Conservation (phyloP, 2,888 invertebrate species). For the Protula sp. region DNA sequence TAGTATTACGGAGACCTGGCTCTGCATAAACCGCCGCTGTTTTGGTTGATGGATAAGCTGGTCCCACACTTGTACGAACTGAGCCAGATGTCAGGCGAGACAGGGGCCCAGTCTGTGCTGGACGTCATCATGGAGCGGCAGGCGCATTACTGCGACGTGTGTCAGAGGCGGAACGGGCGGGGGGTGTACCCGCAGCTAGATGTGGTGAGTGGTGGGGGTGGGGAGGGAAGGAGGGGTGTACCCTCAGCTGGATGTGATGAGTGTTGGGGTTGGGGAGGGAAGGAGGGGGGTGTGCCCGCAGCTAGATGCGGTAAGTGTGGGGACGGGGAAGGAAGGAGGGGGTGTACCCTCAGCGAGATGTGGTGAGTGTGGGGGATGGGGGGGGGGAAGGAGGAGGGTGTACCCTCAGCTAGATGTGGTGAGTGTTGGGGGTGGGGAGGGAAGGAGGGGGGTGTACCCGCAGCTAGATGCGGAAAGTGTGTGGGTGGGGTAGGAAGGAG, state of each 20-base stretch:
- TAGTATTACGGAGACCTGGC: slow-evolving; percentile 66
- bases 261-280: slow-evolving; percentile 21
- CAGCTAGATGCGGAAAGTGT: slow-evolving; percentile 44
- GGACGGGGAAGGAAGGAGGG: slow-evolving; percentile 45
- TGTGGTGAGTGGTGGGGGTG: slow-evolving; percentile 36
- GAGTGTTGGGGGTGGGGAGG: slow-evolving; percentile 24
- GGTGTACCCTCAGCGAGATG: slow-evolving; percentile 51
- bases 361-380: slow-evolving; percentile 36
- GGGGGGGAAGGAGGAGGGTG: slow-evolving; percentile 54
- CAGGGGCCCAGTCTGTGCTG: slow-evolving; percentile 64
- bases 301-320: slow-evolving; percentile 45
- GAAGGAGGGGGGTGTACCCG: slow-evolving; percentile 53
- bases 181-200: slow-evolving; percentile 55
- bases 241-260: slow-evolving; percentile 48
- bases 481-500: slow-evolving; percentile 28
- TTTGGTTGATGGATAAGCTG: slow-evolving; percentile 49
- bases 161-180: slow-evolving; percentile 29
- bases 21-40: slow-evolving; percentile 42
- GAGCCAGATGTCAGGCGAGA: slow-evolving; percentile 66
- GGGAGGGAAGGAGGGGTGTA: slow-evolving; percentile 52
- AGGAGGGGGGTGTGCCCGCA: slow-evolving; percentile 53
- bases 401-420: slow-evolving; percentile 48
- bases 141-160: slow-evolving; percentile 59
- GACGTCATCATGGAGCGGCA: slow-evolving; percentile 72
- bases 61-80: slow-evolving; percentile 62